A percentile compares a stretch with the other conserved stretches of the same genome.
phyloP scores from a whole-genome alignment of 2,797 vertebrate genomes.

The Fistularia tabacaria region DNA sequence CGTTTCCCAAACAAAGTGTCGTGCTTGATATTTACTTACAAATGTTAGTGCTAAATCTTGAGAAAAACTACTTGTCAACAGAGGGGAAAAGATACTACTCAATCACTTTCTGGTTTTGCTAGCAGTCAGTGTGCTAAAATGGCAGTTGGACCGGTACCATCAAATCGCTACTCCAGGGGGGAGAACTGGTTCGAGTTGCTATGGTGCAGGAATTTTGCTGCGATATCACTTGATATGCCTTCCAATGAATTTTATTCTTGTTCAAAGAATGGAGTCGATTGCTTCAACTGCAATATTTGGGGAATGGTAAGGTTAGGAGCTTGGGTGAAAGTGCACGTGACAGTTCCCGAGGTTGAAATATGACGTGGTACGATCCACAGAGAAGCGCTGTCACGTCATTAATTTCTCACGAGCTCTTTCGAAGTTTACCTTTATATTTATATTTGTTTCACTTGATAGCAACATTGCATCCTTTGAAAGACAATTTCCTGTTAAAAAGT shows the following conservation, averaged over 20 bases:
- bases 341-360: conserved; percentile 3
- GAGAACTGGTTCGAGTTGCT: neutral
- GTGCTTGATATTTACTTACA: conserved; percentile 7
- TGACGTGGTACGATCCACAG: conserved; percentile 39
- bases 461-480: too few species aligned
- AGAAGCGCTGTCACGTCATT: neutral
- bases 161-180: neutral
- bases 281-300: neutral
- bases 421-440: neutral
- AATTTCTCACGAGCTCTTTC: neutral
- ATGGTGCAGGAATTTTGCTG: neutral
- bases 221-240: accelerated
- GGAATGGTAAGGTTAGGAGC: neutral
- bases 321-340: neutral
- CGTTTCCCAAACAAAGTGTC: conserved; percentile 1
- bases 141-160: conserved; percentile 45
- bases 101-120: conserved; percentile 29
- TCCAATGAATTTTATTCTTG: too few species aligned
- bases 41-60: neutral
- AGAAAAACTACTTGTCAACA: conserved; percentile 1
- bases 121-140: conserved; percentile 47
- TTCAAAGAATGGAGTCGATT: neutral
- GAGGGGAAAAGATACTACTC: conserved; percentile 5
- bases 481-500: too few species aligned
- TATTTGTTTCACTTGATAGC: too few species aligned